These are phyloP conservation scores for Iselma pallidipennis DNA, from an alignment of 2,888 invertebrate species.

Conservation along the genomic window DNA sequence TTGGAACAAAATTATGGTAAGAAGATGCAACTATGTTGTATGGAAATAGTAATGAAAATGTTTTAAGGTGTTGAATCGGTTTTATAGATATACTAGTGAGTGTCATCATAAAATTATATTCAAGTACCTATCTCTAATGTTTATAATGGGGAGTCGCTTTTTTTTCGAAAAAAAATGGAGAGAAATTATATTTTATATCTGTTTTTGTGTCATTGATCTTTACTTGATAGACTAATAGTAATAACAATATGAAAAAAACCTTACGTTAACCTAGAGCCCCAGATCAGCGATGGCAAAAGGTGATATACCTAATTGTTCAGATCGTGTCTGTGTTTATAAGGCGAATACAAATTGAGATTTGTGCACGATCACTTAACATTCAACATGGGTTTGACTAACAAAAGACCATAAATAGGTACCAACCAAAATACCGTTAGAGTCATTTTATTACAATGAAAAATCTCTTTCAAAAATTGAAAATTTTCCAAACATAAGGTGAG, in stretches of 20 bases:
- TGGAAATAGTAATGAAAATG: neutral
- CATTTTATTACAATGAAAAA: neutral
- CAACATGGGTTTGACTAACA: slow-evolving; percentile 1
- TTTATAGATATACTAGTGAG: neutral
- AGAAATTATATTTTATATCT: too few species aligned
- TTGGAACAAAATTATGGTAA: neutral
- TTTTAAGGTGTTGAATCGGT: too few species aligned
- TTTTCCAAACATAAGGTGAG: neutral
- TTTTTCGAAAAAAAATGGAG: too few species aligned
- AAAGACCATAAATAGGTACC: neutral
- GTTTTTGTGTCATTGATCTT: neutral
- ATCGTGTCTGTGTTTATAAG: slow-evolving; percentile 6
- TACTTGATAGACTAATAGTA: neutral
- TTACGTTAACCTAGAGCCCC: slow-evolving; percentile 6
- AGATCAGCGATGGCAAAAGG: slow-evolving; percentile 1
- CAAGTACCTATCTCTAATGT: too few species aligned
- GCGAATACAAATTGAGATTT: slow-evolving; percentile 9
- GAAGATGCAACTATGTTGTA: neutral
- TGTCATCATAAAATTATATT: neutral
- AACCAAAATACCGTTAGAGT: slow-evolving; percentile 2
- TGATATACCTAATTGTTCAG: slow-evolving; percentile 5
- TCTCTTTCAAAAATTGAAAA: neutral
- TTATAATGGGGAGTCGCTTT: too few species aligned
- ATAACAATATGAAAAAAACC: neutral
- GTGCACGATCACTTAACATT: slow-evolving; percentile 3